Base-by-base conservation (phyloP, 2,888 invertebrate species). In the Anticlea derivata region DNA sequence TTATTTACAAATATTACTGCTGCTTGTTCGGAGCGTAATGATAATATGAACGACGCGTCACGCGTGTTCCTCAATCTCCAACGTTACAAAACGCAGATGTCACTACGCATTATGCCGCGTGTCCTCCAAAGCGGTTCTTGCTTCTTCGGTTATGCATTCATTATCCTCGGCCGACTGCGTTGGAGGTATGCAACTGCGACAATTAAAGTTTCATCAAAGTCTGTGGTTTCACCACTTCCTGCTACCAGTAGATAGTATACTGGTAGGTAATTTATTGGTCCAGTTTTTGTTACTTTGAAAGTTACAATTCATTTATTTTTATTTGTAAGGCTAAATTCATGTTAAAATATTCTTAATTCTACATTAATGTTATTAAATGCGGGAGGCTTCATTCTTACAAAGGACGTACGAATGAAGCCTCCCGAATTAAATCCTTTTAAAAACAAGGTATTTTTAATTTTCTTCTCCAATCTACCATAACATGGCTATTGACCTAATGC, bases 121-220 rank as follows among this genome's bases (percentile, higher is more conserved):
- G 51, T 37, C 34, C 10, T 33, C 26, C 12, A 61, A 52, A 60
- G 24, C 34, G 41, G 11, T 59, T 29, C 40, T 30, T 52, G 58
- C 52, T 51, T 50, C 53, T 62, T 61, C 55, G 45, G 56, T 62
- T 68, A 66, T 65, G 74, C 72, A 80, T 76, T 55, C 63, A 82
- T 83, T 83, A 79, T 77, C 53, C 57, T 74, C 78, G 83, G 75
- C 43, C 72, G 61, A 66, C 52, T 75, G 80, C 60, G 26, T 64
- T 37, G 52, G 54, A 61, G 82, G 83, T 76, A 87, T 85, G 80
- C 62, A 65, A 66, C 20, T 26, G 34, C 73, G 83, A 80, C 84
- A 79, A 80, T 80, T 80, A 80, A 63, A 61, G 70, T 84, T 86
- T 83, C 80, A 71, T 74, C 76, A 81, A 80, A 55, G 55, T 49